Conservation (phyloP, 2,113 vertebrate genomes). For the Tyrannus savana region DNA sequence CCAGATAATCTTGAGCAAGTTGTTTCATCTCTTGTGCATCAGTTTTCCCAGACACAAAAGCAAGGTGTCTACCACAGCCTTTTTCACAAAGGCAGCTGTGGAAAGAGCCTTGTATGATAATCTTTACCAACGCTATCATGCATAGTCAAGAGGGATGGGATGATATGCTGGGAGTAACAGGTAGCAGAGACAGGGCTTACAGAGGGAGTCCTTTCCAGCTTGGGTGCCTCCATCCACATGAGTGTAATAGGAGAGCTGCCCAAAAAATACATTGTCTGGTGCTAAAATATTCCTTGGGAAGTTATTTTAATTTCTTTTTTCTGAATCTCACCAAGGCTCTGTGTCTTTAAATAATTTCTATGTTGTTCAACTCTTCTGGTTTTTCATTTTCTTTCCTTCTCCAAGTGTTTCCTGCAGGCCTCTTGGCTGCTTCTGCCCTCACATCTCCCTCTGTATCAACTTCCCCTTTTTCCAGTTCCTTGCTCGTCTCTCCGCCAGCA, state of each 20-base stretch:
- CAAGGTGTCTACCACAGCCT: neutral
- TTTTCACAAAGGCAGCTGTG: neutral
- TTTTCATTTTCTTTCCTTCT: conserved; percentile 30
- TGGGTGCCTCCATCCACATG: neutral
- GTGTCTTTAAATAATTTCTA: neutral
- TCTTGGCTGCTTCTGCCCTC: neutral
- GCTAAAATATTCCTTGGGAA: neutral
- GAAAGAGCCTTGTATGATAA: neutral
- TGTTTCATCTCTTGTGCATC: neutral
- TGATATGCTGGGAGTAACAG: neutral
- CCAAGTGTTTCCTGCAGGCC: neutral
- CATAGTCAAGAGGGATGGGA: neutral
- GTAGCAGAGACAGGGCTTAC: neutral
- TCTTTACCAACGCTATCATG: neutral
- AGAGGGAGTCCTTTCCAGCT: neutral
- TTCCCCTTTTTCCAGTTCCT: conserved; percentile 22
- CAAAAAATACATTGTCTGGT: neutral
- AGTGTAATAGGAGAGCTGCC: neutral
- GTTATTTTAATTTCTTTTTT: neutral
- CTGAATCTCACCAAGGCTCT: neutral
- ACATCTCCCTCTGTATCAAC: neutral
- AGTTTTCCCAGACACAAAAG: neutral
- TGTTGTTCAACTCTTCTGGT: neutral
- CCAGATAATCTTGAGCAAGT: neutral
- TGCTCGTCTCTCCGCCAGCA: neutral